Evolutionary conservation across 2,797 vertebrate species (phyloP), one percentile per base, ranked within the genome.

Genomic region (Lindbergichthys nudifrons): DNA sequence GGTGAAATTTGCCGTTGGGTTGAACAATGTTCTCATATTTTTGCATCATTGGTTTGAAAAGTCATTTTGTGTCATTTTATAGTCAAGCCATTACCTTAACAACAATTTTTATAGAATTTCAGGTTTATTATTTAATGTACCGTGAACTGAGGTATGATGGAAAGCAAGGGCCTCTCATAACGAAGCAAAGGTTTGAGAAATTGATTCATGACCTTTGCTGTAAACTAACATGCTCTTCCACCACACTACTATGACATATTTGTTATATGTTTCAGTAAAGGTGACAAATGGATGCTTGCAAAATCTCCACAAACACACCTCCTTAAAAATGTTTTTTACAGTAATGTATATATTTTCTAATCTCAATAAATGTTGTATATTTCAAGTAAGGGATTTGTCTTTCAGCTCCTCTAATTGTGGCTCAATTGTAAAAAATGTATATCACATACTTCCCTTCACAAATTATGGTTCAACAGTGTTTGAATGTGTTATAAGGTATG

Each of bases 71-170:
- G 43, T 66, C 26, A 21, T 61, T 80, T 83, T 70, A 86, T 64
- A 54, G 65, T 45, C 23, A 16, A 26, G 54, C 48, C 13, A 73
- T 80, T 75, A 74, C 46, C 46, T 50, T 61, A 58, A 64, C 41
- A 69, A 42, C 36, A 48, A 51, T 67, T 73, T 36, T 73, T 51
- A 79, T 46, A 48, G 12, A 61, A 43, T 46, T 58, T 43, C 36
- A 63, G 59, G 66, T 68, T 76, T 73, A 61, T 82, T 47, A 42
- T 14, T 77, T 70, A 70, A 84, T 80, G 57, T 53, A 12, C 46
- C 50, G 3, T 81, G 58, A 53, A 52, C 11, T 8, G 26, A 39
- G 43, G 46, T 50, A 42, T 36, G 50, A 53, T 43, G 48, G 54
- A 75, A 42, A 52, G 64, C 69, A 18, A 50, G 3, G 23, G 32